Evolutionary conservation across 2,888 invertebrate species (phyloP), one percentile per base, ranked within the genome.

Genomic region (Philereme vetulata): DNA sequence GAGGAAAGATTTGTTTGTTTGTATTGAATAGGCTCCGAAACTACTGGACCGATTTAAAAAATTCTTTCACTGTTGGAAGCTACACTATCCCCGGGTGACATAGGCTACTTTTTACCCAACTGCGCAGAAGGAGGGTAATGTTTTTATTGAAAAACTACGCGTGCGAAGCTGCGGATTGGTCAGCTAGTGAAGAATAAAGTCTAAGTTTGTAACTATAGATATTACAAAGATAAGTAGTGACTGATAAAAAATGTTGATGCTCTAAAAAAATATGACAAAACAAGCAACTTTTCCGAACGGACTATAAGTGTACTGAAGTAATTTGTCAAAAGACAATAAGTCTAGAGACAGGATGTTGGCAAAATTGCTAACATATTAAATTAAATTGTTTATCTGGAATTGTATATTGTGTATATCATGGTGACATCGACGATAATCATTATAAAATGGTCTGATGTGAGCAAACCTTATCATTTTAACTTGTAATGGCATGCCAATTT

Each of bases 201-300:
- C 43, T 44, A 43, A 10, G 44, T n/a, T 33, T 45, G 6, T 45
- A 56, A 38, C 38, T 33, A 38, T 43, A 10, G 6, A 21, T 21
- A 38, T 21, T 21, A 21, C 21, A 21, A 21, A 21, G 21, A 21
- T 21, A 21, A 11, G 53, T 40, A 49, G 43, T 51, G 57, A 61
- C 58, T 42, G 8, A 42, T 43, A 33, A 42, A n/a, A n/a, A n/a
- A n/a, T n/a, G n/a, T n/a, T n/a, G n/a, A n/a, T n/a, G n/a, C n/a
- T n/a, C n/a, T n/a, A n/a, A n/a, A 50, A 40, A 59, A 54, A 58
- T 60, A 55, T 64, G 60, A 8, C 21, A 21, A 21, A 21, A 21
- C 1, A 21, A 21, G 21, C 1, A 21, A 21, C 21, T 1, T 21
- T 21, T 21, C 1, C 21, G 21, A 21, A 2, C 21, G 21, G 21